phyloP scores from a whole-genome alignment of 2,113 vertebrate genomes.

The Ophthalmolycus amberensis region DNA sequence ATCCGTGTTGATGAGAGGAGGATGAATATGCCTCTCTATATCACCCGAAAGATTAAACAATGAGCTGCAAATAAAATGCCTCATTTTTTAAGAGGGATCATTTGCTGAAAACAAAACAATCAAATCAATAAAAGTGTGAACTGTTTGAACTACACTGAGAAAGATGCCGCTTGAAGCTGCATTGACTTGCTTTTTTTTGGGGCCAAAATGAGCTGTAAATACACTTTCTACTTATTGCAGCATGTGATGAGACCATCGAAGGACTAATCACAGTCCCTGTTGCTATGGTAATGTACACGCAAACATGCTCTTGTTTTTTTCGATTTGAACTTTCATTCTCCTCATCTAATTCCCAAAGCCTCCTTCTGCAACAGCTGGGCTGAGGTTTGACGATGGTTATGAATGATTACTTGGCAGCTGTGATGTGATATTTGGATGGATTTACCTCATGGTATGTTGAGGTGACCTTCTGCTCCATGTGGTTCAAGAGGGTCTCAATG shows the following conservation, averaged over 20 bases:
- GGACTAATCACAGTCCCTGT: neutral
- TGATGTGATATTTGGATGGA: neutral
- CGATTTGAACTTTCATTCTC: neutral
- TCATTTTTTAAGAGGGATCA: neutral
- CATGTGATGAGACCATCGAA: neutral
- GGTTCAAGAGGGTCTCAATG: slow-evolving; percentile 81
- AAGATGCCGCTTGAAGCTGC: too few species aligned
- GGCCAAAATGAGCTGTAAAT: neutral
- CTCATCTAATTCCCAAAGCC: neutral
- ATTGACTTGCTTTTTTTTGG: neutral
- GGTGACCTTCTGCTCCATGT: slow-evolving; percentile 83
- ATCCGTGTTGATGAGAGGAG: slow-evolving; percentile 11
- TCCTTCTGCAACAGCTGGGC: neutral
- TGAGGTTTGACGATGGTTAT: neutral
- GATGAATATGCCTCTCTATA: slow-evolving; percentile 1
- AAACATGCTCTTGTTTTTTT: neutral
- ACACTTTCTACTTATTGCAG: neutral
- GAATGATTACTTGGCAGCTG: neutral
- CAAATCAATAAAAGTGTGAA: neutral
- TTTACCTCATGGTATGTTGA: slow-evolving; percentile 77
- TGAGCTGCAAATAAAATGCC: neutral
- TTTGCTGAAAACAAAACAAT: neutral
- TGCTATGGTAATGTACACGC: neutral
- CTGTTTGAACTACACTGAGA: too few species aligned
- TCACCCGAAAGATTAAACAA: neutral